Percentiles rank a stretch among this genome's conserved stretches.
phyloP scores from a whole-genome alignment of 2,113 vertebrate genomes.

The Actenoides lindsayi region DNA sequence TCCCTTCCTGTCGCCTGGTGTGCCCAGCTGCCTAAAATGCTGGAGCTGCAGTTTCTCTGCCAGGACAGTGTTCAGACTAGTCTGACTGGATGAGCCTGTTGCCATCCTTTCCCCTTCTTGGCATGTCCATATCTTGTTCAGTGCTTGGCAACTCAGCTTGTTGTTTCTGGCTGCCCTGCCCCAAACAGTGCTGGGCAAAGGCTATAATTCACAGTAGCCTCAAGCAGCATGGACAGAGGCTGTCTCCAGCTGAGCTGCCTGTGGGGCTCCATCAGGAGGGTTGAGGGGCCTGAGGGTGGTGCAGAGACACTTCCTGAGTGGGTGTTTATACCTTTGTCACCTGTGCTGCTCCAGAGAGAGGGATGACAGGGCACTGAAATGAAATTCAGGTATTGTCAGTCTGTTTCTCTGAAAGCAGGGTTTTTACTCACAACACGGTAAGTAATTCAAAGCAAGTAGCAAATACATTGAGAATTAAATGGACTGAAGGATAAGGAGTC shows the following conservation, averaged over 20 bases:
- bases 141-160: not conserved
- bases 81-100: not conserved
- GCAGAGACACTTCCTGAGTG: not conserved
- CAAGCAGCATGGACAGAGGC: not conserved
- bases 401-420: not conserved
- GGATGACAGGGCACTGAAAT: not conserved
- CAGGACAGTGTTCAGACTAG: not conserved
- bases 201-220: not conserved
- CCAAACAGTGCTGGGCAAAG: not conserved
- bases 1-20: not conserved
- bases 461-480: not conserved
- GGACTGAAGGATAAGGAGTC: not conserved
- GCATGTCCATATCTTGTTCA: not conserved
- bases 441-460: not conserved
- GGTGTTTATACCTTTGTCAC: not conserved
- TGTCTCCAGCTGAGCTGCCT: not conserved
- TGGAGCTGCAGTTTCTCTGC: not conserved
- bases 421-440: not conserved
- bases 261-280: accelerated
- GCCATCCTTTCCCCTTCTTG: not conserved
- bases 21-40: not conserved
- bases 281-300: not conserved
- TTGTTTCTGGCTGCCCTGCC: not conserved
- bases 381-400: not conserved
- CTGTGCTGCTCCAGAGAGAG: not conserved